phyloP scores from a whole-genome alignment of 2,797 vertebrate species.

The Odontamblyopus rebecca region DNA sequence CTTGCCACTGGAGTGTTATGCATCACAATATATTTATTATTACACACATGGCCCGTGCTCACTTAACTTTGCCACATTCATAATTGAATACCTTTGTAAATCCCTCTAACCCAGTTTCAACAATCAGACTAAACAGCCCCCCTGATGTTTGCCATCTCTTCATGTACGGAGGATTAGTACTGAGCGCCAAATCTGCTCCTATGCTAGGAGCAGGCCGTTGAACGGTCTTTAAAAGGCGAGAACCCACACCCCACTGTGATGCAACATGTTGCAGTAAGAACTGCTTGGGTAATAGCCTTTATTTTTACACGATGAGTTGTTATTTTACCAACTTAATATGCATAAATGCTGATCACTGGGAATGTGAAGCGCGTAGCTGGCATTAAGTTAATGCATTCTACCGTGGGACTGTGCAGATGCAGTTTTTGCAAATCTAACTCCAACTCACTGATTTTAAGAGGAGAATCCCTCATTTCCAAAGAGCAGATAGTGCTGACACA shows the following conservation, averaged over 20 bases:
- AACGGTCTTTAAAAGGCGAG: constrained; percentile 61
- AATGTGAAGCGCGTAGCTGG: constrained; percentile 66
- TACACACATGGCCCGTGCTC: constrained; percentile 10
- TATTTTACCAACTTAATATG: constrained; percentile 69
- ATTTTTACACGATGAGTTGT: constrained; percentile 67
- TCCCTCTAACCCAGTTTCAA: constrained; percentile 66
- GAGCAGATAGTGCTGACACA: constrained; percentile 41
- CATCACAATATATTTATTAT: background rate
- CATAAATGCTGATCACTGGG: constrained; percentile 71
- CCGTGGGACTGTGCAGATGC: constrained; percentile 61
- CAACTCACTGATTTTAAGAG: constrained; percentile 59
- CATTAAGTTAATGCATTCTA: constrained; percentile 63
- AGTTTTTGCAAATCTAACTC: constrained; percentile 58
- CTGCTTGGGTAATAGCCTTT: constrained; percentile 66
- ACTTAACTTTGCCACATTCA: constrained; percentile 44
- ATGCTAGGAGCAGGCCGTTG: constrained; percentile 68
- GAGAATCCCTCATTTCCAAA: constrained; percentile 54
- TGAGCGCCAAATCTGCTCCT: constrained; percentile 66
- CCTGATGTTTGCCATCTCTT: constrained; percentile 68
- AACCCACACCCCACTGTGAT: constrained; percentile 73
- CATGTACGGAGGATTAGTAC: constrained; percentile 67
- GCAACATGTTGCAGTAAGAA: constrained; percentile 74
- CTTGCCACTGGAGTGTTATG: background rate
- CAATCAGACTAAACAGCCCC: constrained; percentile 65
- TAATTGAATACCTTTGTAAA: constrained; percentile 54